Evolutionary conservation across 1,140 invertebrate species (phyloP), one percentile per base, ranked within the genome.

Genomic region (Anthonomus grandis): DNA sequence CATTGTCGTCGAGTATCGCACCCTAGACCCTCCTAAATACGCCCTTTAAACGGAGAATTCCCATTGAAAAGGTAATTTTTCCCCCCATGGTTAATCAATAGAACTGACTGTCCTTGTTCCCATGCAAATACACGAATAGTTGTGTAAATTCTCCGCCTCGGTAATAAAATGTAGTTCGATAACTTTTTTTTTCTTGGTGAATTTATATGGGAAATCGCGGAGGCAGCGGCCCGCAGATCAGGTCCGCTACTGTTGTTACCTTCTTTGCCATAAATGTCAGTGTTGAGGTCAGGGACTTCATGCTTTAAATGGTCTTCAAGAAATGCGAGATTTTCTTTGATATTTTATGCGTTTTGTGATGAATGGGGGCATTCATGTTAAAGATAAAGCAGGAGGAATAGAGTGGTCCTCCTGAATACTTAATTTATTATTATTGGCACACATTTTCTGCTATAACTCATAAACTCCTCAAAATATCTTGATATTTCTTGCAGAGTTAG

Each of bases 251-350:
- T 21, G 50, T 39, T 39, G 38, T 41, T 52, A 52, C 38, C 50
- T 52, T 52, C 37, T 41, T 41, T 24, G 8, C 50, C 50, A 52
- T 52, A 52, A 52, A 52, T 52, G 50, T 42, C 50, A 52, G 38
- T 52, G 50, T 25, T 52, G 37, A 52, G 50, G 50, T 52, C 50
- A 42, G 41, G 37, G 41, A 17, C 44, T 52, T 52, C 44, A 27
- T 42, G 38, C 10, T 39, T 39, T 8, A 36, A 12, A 8, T 19
- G 13, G 9, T 31, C 25, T 36, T 34, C 22, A 31, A 34, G 12
- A 13, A 13, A 34, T 9, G 46, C 13, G 12, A 49, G 25, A 5
- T 15, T 31, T 8, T 8, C 12, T 13, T 24, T 46, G n/a, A n/a
- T n/a, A 23, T 9, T 2, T 13, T 23, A n/a, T 21, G 42, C 13